phyloP scores from a whole-genome alignment of 2,797 vertebrate species.

The Melanotaenia pygmaea region DNA sequence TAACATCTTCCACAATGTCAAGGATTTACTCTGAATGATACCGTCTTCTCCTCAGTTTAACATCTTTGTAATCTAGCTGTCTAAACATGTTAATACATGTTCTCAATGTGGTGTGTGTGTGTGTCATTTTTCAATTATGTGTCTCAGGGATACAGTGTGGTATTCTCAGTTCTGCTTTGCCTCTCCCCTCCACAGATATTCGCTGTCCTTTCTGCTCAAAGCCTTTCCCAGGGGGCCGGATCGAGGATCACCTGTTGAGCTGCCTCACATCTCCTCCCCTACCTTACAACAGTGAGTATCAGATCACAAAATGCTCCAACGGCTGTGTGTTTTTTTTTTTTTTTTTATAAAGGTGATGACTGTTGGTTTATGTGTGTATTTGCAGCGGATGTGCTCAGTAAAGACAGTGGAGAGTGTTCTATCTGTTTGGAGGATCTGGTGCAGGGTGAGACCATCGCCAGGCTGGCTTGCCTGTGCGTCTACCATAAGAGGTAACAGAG shows the following conservation, averaged over 20 bases:
- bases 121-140: slow-evolving; percentile 45
- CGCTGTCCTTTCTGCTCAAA: slow-evolving; percentile 87
- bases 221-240: slow-evolving; percentile 82
- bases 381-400: slow-evolving; percentile 83
- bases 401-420: slow-evolving; percentile 86
- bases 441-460: slow-evolving; percentile 85
- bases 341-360: slow-evolving; percentile 12
- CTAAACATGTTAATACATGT: slow-evolving; percentile 16
- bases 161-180: slow-evolving; percentile 47
- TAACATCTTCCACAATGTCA: not conserved
- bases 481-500: slow-evolving; percentile 84
- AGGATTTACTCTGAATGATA: slow-evolving; percentile 4
- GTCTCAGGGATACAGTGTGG: not conserved
- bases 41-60: slow-evolving; percentile 5
- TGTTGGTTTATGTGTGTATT: slow-evolving; percentile 28
- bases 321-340: not conserved
- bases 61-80: slow-evolving; percentile 23
- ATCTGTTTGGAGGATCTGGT: slow-evolving; percentile 86
- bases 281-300: slow-evolving; percentile 84
- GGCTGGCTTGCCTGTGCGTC: slow-evolving; percentile 86
- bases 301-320: not conserved
- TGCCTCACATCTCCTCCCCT: slow-evolving; percentile 85
- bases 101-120: not conserved
- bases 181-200: slow-evolving; percentile 70
- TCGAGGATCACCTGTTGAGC: slow-evolving; percentile 86